Base-by-base conservation (phyloP, 2,797 vertebrate genomes). In the Paguma larvata region DNA sequence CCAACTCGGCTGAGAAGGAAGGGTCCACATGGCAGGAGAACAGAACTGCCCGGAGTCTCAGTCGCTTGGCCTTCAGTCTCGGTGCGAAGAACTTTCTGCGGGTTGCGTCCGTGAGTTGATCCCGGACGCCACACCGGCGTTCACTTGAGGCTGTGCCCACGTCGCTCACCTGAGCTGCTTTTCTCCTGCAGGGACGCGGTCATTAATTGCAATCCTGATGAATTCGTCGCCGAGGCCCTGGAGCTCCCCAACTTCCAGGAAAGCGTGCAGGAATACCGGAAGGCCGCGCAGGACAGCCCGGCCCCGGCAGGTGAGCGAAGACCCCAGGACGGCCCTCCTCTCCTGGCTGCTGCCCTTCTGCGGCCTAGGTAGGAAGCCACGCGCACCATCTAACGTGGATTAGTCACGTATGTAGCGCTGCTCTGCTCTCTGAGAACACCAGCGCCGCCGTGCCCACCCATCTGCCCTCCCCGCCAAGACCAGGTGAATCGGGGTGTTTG, bases 151-250 rank as follows among this genome's bases (percentile, higher is more conserved):
- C 30, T 51, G 1, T 4, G 2, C 16, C 19, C 2, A 9, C 9
- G n/a, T 65, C 19, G 38, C 21, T 72, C 7, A 67, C 56, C 21
- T 34, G 30, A 21, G 53, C 70, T 95, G 6, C 91, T 27, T 10
- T 73, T 70, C 30, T 87, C 83, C 98, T 98, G 32, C 98, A 99
- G 99, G 98, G 99, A 99, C 6, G 98, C 99, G 38, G 96, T 99
- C 82, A 97, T 98, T 38, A 97, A 98, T 80, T 99, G 98, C 30
- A 99, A 99, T 95, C 68, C 97, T 0, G 97, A 99, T 0, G 98
- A 99, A 6, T 99, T 99, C 98, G 98, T 99, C 75, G 99, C 98
- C 2, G 99, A 99, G 96, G 99, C 99, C 0, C 98, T 99, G 11
- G 98, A 99, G 59, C 99, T 99, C 19, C 99, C 99, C 3, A 98